These are phyloP conservation scores for Sicus ferrugineus DNA, from an alignment of 2,888 invertebrate species.

Conservation along the genomic window DNA sequence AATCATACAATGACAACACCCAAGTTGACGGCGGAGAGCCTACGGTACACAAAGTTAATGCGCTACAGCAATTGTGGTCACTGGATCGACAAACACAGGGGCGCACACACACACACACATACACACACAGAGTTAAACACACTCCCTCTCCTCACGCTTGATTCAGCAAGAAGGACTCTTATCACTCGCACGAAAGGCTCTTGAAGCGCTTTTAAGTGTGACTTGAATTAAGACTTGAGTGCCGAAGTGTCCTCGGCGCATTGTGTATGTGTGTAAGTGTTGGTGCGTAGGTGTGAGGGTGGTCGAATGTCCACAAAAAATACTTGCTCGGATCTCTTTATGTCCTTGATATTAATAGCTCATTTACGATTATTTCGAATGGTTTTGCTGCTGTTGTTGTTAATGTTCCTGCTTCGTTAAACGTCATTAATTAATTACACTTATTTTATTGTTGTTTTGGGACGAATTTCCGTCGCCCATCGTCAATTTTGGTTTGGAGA, in stretches of 20 bases:
- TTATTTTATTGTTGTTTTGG: too few relatives aligned
- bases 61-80: neutral
- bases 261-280: conserved; percentile 9
- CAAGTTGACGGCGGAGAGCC: neutral
- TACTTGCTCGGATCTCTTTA: neutral
- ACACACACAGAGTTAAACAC: neutral
- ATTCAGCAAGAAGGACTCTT: too few relatives aligned
- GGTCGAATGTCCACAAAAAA: neutral
- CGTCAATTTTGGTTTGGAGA: too few relatives aligned
- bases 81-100: neutral
- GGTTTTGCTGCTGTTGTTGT: neutral
- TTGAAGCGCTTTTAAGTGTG: neutral
- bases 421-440: too few relatives aligned
- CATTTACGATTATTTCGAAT: neutral
- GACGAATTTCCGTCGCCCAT: too few relatives aligned
- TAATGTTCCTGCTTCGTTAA: neutral
- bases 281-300: neutral
- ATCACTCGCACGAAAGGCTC: neutral
- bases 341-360: neutral
- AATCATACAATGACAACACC: neutral
- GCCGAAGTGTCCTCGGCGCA: neutral
- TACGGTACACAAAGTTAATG: conserved; percentile 1
- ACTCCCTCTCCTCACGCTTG: neutral
- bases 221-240: neutral
- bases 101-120: neutral